Conservation (phyloP, 1,140 invertebrate species). For the Olivierus martensii region DNA sequence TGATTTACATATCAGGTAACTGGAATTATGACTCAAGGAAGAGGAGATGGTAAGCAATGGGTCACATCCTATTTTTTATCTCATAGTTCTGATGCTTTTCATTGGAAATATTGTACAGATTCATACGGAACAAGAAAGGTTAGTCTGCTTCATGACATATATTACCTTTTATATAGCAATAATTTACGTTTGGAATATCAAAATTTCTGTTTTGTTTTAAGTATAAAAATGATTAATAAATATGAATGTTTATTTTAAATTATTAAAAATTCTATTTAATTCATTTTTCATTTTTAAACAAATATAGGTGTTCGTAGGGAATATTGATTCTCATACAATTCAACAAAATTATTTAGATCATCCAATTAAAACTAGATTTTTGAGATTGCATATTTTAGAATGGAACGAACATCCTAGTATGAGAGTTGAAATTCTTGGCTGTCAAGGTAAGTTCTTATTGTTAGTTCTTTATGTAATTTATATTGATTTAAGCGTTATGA, state of each 20-base stretch:
- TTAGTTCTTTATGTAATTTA: neutral
- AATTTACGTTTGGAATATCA: too few relatives aligned
- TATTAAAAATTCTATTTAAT: too few relatives aligned
- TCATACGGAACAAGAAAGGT: constrained; percentile 37
- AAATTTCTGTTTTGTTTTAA: too few relatives aligned
- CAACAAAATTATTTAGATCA: constrained; percentile 36
- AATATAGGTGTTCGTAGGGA: constrained; percentile 36
- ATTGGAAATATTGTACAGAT: constrained; percentile 37
- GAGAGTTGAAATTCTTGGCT: constrained; percentile 41
- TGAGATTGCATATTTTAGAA: constrained; percentile 38
- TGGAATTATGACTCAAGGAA: constrained; percentile 39
- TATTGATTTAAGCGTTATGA: too few relatives aligned
- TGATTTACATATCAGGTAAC: constrained; percentile 29
- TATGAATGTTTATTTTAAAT: too few relatives aligned
- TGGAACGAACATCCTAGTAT: constrained; percentile 41
- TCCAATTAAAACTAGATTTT: constrained; percentile 37
- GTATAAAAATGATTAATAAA: too few relatives aligned
- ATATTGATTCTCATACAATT: constrained; percentile 36
- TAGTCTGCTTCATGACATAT: too few relatives aligned
- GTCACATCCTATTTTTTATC: constrained; percentile 37
- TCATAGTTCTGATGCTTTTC: constrained; percentile 37
- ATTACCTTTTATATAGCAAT: too few relatives aligned
- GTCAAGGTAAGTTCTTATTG: constrained; percentile 34
- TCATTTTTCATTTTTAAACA: constrained; percentile 3
- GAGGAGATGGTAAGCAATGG: constrained; percentile 38